Percentiles rank a stretch among this genome's conserved stretches.
Evolutionary conservation across 1,140 invertebrate genomes (phyloP).

Genomic region (Tyrophagus putrescentiae): DNA sequence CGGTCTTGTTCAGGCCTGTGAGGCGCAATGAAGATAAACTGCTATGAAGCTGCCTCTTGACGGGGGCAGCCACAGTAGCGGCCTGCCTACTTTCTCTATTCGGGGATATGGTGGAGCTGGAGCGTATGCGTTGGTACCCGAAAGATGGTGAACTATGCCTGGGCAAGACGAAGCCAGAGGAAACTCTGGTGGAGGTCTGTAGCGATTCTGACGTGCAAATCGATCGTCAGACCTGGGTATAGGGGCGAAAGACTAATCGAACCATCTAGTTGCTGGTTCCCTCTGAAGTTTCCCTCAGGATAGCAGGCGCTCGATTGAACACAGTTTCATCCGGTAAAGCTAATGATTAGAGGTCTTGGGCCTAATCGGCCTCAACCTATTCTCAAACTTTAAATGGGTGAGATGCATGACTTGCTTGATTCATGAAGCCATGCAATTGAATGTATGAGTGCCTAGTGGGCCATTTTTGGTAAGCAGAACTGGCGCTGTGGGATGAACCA

Average conservation of each 20-base stretch:
- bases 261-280: slow-evolving; percentile 69
- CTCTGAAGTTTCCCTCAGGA: slow-evolving; percentile 75
- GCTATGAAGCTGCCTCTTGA: neutral
- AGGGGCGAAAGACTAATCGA: too few species aligned
- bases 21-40: slow-evolving; percentile 47
- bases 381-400: slow-evolving; percentile 73
- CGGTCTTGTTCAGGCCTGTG: neutral
- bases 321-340: slow-evolving; percentile 77
- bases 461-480: slow-evolving; percentile 84
- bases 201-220: too few species aligned
- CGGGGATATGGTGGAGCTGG: slow-evolving; percentile 37
- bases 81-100: neutral
- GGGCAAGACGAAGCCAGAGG: too few species aligned
- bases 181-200: too few species aligned
- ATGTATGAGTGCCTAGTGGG: slow-evolving; percentile 52
- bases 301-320: slow-evolving; percentile 64
- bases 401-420: slow-evolving; percentile 53
- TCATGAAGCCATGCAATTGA: slow-evolving; percentile 33
- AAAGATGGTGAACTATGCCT: too few species aligned
- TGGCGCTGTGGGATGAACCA: slow-evolving; percentile 62
- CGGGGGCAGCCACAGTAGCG: neutral
- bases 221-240: too few species aligned
- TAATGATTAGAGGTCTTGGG: slow-evolving; percentile 49
- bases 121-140: slow-evolving; percentile 56
- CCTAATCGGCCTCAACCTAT: slow-evolving; percentile 39